phyloP scores from a whole-genome alignment of 1,140 invertebrate genomes.

The Arctopsyche grandis region DNA sequence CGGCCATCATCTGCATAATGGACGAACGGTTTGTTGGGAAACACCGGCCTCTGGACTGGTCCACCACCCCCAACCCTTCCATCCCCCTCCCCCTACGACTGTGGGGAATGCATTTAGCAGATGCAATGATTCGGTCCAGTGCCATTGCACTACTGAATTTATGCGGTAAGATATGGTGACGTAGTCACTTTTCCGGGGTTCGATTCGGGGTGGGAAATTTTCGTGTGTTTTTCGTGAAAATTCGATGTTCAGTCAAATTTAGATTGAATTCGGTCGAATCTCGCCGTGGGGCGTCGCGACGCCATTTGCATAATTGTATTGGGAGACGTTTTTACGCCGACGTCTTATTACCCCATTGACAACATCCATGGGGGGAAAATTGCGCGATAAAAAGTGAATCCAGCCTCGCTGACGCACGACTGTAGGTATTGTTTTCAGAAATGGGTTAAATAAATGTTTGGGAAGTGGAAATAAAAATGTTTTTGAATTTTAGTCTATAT shows the following conservation, averaged over 20 bases:
- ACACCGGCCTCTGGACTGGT: not conserved
- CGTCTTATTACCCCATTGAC: conserved; percentile 37
- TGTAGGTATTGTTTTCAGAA: no score
- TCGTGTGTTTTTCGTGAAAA: not conserved
- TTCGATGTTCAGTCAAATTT: conserved; percentile 21
- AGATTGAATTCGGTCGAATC: conserved; percentile 32
- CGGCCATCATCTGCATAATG: conserved; percentile 49
- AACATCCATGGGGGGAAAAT: not conserved
- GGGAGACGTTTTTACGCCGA: conserved; percentile 41
- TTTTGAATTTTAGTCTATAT: no score
- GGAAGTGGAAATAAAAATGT: no score
- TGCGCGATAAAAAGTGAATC: not conserved
- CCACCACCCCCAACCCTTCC: not conserved
- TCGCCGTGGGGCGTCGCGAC: not conserved
- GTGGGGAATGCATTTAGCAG: no score
- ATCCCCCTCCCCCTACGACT: no score
- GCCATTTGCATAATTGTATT: conserved; percentile 50
- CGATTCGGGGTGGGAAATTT: no score
- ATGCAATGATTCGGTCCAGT: no score
- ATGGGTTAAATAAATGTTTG: no score
- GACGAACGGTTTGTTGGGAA: conserved; percentile 48
- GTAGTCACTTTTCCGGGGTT: no score
- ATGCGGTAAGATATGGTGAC: no score
- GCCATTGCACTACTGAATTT: no score
- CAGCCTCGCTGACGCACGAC: not conserved